phyloP scores from a whole-genome alignment of 2,797 vertebrate species.

The Alosa sapidissima region DNA sequence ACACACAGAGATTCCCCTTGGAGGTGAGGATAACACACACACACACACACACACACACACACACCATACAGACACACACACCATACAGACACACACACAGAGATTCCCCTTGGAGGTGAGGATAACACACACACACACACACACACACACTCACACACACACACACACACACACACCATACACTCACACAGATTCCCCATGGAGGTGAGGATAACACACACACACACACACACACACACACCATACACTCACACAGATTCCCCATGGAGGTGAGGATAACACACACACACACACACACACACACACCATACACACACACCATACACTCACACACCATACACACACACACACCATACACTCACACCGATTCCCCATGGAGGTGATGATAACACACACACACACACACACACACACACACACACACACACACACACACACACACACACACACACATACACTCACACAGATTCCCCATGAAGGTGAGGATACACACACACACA shows the following conservation, averaged over 20 bases:
- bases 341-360: neutral
- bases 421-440: neutral
- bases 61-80: neutral
- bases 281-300: too few relatives aligned
- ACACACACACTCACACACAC: slow-evolving; percentile 1
- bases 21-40: too few relatives aligned
- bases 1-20: too few relatives aligned
- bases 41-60: too few relatives aligned
- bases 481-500: neutral
- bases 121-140: neutral
- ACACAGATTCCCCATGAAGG: neutral
- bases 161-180: neutral
- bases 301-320: too few relatives aligned
- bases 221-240: too few relatives aligned
- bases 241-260: too few relatives aligned
- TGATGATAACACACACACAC: neutral
- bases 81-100: neutral
- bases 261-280: too few relatives aligned
- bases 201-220: neutral
- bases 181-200: neutral
- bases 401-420: neutral
- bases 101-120: too few relatives aligned
- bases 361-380: too few relatives aligned
- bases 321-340: neutral
- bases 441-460: neutral